Evolutionary conservation across 2,888 invertebrate genomes (phyloP).

Genomic region (Acheta domesticus): DNA sequence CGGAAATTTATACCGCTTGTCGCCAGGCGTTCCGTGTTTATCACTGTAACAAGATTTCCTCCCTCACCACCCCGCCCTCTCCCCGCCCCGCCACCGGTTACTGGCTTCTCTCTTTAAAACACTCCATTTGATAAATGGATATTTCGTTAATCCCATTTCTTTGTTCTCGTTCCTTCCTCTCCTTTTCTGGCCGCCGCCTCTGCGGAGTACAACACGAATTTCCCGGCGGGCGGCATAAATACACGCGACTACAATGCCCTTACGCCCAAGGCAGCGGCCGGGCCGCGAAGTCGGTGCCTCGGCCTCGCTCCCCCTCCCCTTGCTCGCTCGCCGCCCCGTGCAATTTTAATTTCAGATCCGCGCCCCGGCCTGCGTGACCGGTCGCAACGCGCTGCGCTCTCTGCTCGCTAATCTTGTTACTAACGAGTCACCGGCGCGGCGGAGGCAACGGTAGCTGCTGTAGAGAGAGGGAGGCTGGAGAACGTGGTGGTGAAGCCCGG

Average conservation of each 20-base stretch:
- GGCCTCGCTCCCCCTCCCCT: background rate
- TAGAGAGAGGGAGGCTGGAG: too few relatives aligned
- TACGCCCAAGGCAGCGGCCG: background rate
- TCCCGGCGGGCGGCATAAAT: background rate
- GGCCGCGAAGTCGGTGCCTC: background rate
- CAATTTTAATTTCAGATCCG: slow-evolving; percentile 1
- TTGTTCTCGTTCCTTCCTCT: background rate
- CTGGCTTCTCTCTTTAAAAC: slow-evolving; percentile 12
- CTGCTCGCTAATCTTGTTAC: background rate
- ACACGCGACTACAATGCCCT: background rate
- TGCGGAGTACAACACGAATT: background rate
- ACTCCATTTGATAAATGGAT: slow-evolving; percentile 18
- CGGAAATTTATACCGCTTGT: slow-evolving; percentile 1
- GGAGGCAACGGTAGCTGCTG: too few relatives aligned
- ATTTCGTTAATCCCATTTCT: slow-evolving; percentile 18
- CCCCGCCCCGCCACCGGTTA: background rate
- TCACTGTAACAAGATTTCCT: slow-evolving; percentile 6
- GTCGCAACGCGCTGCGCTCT: background rate
- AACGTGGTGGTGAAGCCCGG: too few relatives aligned
- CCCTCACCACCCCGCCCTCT: background rate
- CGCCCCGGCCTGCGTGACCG: background rate
- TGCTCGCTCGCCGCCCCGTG: background rate
- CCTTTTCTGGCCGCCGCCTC: background rate
- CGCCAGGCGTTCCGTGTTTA: slow-evolving; percentile 9
- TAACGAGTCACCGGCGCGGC: background rate